These are phyloP conservation scores for Aphidius colemani DNA, from an alignment of 2,888 invertebrate genomes.

Conservation along the genomic window DNA sequence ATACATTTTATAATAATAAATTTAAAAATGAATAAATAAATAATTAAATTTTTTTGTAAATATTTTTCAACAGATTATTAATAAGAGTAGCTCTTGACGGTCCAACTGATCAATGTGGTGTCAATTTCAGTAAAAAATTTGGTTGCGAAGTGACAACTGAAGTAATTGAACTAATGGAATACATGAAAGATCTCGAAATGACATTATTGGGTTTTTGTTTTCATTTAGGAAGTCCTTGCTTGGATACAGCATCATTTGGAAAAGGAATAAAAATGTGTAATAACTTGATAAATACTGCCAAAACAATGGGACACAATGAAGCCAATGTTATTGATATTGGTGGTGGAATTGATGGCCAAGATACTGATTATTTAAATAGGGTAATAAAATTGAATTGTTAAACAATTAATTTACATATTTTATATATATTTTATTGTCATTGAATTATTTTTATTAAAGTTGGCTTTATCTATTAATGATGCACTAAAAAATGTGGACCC, in stretches of 20 bases:
- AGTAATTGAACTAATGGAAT: conserved; percentile 43
- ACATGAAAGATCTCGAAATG: conserved; percentile 44
- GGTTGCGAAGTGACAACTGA: conserved; percentile 50
- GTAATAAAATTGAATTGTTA: conserved; percentile 41
- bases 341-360: conserved; percentile 65
- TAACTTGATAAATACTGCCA: conserved; percentile 62
- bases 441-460: conserved; percentile 33
- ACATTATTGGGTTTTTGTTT: conserved; percentile 53
- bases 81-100: conserved; percentile 51
- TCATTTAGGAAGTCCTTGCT: conserved; percentile 51
- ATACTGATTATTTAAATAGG: conserved; percentile 58
- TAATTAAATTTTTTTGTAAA: not conserved
- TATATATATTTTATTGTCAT: not conserved
- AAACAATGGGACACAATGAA: conserved; percentile 62
- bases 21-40: not conserved
- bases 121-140: conserved; percentile 48
- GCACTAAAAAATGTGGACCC: conserved; percentile 60
- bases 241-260: conserved; percentile 61
- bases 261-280: conserved; percentile 63
- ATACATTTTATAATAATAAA: not conserved
- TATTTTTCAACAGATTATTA: conserved; percentile 39
- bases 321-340: conserved; percentile 65
- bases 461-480: conserved; percentile 61
- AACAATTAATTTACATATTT: conserved; percentile 2
- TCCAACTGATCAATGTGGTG: conserved; percentile 2